Evolutionary conservation across 2,888 invertebrate genomes (phyloP).

Genomic region (Melipona beecheii): DNA sequence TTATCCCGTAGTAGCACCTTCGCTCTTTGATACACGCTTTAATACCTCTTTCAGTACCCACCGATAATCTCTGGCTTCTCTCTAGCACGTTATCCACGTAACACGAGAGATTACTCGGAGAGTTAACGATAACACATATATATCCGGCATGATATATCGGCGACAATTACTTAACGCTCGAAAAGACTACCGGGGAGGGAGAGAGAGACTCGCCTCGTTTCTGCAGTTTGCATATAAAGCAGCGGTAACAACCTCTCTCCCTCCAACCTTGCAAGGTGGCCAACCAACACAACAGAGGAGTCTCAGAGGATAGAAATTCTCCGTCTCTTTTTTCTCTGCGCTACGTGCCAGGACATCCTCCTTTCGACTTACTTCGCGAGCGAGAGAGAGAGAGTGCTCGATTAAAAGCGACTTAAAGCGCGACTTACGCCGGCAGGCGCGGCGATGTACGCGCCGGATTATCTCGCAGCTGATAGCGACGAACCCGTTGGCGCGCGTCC

Average conservation of each 20-base stretch:
- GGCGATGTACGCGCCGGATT: slow-evolving; percentile 39
- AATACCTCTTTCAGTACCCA: no score
- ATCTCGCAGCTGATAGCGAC: slow-evolving; percentile 50
- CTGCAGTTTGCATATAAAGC: slow-evolving; percentile 78
- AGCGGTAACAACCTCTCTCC: slow-evolving; percentile 38
- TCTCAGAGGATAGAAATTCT: not conserved
- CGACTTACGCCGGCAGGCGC: slow-evolving; percentile 30
- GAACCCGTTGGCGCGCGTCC: slow-evolving; percentile 44
- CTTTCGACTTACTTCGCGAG: slow-evolving; percentile 52
- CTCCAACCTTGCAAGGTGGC: slow-evolving; percentile 15
- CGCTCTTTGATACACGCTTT: no score
- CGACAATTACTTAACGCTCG: slow-evolving; percentile 78
- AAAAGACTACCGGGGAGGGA: slow-evolving; percentile 54
- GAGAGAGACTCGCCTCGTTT: slow-evolving; percentile 53
- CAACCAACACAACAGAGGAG: slow-evolving; percentile 20
- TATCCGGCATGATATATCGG: slow-evolving; percentile 73
- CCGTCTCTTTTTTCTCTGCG: not conserved
- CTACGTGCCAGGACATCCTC: slow-evolving; percentile 64
- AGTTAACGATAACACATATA: slow-evolving; percentile 77
- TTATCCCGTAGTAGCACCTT: no score
- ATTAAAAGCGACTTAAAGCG: slow-evolving; percentile 64
- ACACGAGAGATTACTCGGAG: slow-evolving; percentile 44
- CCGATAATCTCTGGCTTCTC: no score
- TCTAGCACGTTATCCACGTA: slow-evolving; percentile 6
- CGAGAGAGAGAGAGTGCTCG: slow-evolving; percentile 43